A percentile compares a stretch with the other conserved stretches of the same genome.
These are phyloP conservation scores for Gadus macrocephalus DNA, from an alignment of 2,113 vertebrate species.

Conservation along the genomic window DNA sequence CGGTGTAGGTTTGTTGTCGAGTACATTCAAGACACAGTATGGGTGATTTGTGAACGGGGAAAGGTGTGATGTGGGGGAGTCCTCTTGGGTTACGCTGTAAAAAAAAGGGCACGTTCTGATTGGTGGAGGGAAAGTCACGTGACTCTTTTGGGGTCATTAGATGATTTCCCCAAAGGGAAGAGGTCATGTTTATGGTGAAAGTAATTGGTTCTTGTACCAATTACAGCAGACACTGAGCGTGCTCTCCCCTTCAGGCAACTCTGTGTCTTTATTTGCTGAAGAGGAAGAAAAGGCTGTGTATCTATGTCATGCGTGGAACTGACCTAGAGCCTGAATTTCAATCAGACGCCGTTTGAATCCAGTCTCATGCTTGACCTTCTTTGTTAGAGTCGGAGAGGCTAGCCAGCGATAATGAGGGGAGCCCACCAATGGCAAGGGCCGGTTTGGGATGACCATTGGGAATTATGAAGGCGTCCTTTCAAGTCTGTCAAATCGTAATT, in stretches of 20 bases:
- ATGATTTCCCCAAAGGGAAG: constrained; percentile 44
- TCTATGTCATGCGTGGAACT: no score
- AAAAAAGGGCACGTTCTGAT: constrained; percentile 28
- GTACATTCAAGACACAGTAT: background rate
- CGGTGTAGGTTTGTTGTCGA: background rate
- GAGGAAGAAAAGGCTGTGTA: constrained; percentile 7
- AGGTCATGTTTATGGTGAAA: constrained; percentile 53
- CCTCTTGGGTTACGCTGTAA: constrained; percentile 29
- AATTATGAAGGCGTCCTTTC: no score
- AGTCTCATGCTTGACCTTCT: no score
- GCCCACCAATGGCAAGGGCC: no score
- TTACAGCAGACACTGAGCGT: constrained; percentile 17
- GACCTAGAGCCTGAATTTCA: no score
- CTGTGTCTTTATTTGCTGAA: constrained; percentile 10
- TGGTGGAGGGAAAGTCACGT: constrained; percentile 35
- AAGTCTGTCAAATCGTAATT: no score
- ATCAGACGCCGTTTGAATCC: no score
- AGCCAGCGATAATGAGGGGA: no score
- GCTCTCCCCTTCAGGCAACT: constrained; percentile 8
- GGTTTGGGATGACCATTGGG: no score
- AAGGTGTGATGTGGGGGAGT: background rate
- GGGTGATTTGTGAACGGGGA: constrained; percentile 10
- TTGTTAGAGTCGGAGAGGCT: no score
- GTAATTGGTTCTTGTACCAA: constrained; percentile 42
- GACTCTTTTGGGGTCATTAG: constrained; percentile 45